phyloP scores from a whole-genome alignment of 2,888 invertebrate genomes.

The Nomada flava region DNA sequence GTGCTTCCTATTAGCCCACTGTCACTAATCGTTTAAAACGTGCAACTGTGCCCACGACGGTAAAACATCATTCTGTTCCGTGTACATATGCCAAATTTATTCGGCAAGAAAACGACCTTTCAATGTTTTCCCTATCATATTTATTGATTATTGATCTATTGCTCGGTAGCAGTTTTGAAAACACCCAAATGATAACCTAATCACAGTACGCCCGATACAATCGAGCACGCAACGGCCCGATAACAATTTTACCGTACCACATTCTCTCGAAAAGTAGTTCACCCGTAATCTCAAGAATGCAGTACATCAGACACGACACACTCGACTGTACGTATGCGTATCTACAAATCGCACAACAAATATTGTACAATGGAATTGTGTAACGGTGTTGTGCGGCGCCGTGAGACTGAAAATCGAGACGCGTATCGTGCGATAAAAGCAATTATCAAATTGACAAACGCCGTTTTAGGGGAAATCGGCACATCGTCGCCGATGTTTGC shows the following conservation, averaged over 20 bases:
- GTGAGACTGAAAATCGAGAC: constrained; percentile 51
- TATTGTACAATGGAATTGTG: constrained; percentile 69
- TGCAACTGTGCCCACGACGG: not conserved
- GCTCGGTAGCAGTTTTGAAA: constrained; percentile 45
- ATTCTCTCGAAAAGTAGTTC: constrained; percentile 65
- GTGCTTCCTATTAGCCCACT: not conserved
- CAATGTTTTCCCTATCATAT: constrained; percentile 12
- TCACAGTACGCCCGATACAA: constrained; percentile 39
- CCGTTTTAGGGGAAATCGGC: constrained; percentile 1
- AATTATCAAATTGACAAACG: constrained; percentile 39
- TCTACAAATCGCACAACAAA: constrained; percentile 65
- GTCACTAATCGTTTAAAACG: not conserved
- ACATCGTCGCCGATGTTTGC: not conserved
- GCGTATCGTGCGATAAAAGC: constrained; percentile 51
- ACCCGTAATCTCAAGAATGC: constrained; percentile 70
- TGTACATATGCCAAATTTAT: not conserved
- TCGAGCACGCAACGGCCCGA: constrained; percentile 41
- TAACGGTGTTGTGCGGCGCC: constrained; percentile 60
- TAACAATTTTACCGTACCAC: constrained; percentile 55
- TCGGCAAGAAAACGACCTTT: constrained; percentile 4
- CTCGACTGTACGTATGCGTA: constrained; percentile 1
- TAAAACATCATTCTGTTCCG: not conserved
- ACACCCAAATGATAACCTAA: constrained; percentile 22
- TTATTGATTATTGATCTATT: constrained; percentile 31
- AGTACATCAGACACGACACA: constrained; percentile 47